Conservation (phyloP, 2,113 vertebrate genomes). For the Salvelinus alpinus region DNA sequence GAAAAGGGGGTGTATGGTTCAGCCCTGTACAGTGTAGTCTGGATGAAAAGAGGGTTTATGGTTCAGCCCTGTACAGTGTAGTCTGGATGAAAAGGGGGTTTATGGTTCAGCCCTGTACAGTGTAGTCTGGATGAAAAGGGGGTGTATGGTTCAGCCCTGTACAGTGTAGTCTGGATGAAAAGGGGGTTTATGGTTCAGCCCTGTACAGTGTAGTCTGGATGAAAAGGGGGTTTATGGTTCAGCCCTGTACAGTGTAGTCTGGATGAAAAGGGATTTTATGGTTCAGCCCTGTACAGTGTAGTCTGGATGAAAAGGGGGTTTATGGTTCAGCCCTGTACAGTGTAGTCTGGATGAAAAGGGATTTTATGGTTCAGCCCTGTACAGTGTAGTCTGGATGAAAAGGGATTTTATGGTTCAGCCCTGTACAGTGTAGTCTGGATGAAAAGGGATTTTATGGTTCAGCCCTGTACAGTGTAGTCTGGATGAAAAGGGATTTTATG, state of each 20-base stretch:
- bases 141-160: conserved; percentile 37
- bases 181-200: conserved; percentile 33
- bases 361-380: not conserved
- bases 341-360: conserved; percentile 32
- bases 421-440: conserved; percentile 14
- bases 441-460: conserved; percentile 15
- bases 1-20: conserved; percentile 45
- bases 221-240: conserved; percentile 46
- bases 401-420: conserved; percentile 2
- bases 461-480: not conserved
- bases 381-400: conserved; percentile 23
- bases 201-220: conserved; percentile 35
- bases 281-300: conserved; percentile 38
- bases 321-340: conserved; percentile 44
- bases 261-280: conserved; percentile 43
- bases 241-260: conserved; percentile 28
- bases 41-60: conserved; percentile 44
- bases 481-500: conserved; percentile 29
- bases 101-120: conserved; percentile 44
- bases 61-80: conserved; percentile 38
- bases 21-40: conserved; percentile 28
- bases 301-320: conserved; percentile 33
- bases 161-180: conserved; percentile 40
- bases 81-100: conserved; percentile 34
- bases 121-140: conserved; percentile 38